Percentiles rank a stretch among this genome's conserved stretches.
These are phyloP conservation scores for Hydropsyche tenuis DNA, from an alignment of 1,140 invertebrate species.

Conservation along the genomic window DNA sequence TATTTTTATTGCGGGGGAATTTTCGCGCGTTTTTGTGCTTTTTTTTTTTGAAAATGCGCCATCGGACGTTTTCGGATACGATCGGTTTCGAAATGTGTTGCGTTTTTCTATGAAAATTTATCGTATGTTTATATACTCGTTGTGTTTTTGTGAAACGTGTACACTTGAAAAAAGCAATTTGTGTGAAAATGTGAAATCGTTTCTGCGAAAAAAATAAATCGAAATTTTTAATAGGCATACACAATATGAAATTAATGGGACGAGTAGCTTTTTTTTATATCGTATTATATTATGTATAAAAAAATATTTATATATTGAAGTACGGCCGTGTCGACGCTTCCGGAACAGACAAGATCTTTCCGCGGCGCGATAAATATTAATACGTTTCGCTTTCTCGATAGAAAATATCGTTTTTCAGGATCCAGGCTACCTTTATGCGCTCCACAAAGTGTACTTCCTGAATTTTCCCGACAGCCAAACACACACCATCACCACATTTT, in stretches of 20 bases:
- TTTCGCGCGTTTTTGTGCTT: constrained; percentile 45
- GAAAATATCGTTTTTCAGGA: constrained; percentile 34
- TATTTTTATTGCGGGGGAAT: constrained; percentile 46
- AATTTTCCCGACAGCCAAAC: constrained; percentile 32
- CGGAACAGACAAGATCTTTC: constrained; percentile 15
- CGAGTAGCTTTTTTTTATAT: too few species aligned
- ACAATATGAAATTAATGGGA: too few species aligned
- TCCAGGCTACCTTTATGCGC: constrained; percentile 13
- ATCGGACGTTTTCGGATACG: too few species aligned
- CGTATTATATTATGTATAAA: background rate
- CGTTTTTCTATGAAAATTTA: too few species aligned
- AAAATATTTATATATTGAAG: background rate
- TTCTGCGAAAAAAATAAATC: too few species aligned
- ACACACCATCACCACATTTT: too few species aligned
- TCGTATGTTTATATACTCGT: too few species aligned
- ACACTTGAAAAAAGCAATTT: too few species aligned
- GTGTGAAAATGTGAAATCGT: too few species aligned
- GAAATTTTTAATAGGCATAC: too few species aligned
- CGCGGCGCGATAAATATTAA: constrained; percentile 27
- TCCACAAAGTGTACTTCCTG: constrained; percentile 35
- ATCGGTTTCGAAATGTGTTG: too few species aligned
- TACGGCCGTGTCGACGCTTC: constrained; percentile 21
- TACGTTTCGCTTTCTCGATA: background rate
- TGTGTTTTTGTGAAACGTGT: too few species aligned
- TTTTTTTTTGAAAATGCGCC: background rate